Evolutionary conservation across 2,888 invertebrate species (phyloP).

Genomic region (Ichneumon xanthorius): DNA sequence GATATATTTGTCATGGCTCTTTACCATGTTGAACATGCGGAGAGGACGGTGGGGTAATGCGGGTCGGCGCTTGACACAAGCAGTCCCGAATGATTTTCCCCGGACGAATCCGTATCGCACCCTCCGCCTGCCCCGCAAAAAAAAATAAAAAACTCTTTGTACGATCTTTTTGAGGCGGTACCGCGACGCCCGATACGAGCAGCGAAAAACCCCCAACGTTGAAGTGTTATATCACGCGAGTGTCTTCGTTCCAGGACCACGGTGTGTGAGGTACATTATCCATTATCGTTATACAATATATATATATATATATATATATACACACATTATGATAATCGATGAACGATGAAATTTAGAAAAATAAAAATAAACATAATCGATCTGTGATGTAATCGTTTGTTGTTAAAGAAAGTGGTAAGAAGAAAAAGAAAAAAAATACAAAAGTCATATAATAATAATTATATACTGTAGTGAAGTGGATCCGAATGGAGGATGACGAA

Average conservation of each 20-base stretch:
- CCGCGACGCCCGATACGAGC: conserved; percentile 22
- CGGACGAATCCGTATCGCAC: conserved; percentile 18
- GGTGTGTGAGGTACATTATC: conserved; percentile 56
- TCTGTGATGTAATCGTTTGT: conserved; percentile 79
- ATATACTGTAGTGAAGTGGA: conserved; percentile 22
- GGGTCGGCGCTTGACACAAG: conserved; percentile 5
- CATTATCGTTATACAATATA: conserved; percentile 59
- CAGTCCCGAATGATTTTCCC: neutral
- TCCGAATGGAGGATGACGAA: conserved; percentile 7
- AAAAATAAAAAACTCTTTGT: conserved; percentile 47
- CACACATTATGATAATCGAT: conserved; percentile 33
- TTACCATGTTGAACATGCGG: conserved; percentile 44
- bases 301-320: neutral
- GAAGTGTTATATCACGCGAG: conserved; percentile 59
- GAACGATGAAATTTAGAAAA: conserved; percentile 34
- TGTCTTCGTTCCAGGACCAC: conserved; percentile 57
- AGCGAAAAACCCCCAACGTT: conserved; percentile 34
- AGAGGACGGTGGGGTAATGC: conserved; percentile 39
- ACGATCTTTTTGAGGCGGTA: conserved; percentile 51
- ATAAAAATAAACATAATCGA: conserved; percentile 79
- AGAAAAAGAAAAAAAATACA: conserved; percentile 24
- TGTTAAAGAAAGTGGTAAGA: conserved; percentile 58
- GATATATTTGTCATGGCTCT: conserved; percentile 14
- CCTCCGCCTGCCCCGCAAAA: conserved; percentile 1
- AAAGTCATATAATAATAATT: conserved; percentile 1